Evolutionary conservation across 2,113 vertebrate genomes (phyloP).

Genomic region (Dipodomys ordii): DNA sequence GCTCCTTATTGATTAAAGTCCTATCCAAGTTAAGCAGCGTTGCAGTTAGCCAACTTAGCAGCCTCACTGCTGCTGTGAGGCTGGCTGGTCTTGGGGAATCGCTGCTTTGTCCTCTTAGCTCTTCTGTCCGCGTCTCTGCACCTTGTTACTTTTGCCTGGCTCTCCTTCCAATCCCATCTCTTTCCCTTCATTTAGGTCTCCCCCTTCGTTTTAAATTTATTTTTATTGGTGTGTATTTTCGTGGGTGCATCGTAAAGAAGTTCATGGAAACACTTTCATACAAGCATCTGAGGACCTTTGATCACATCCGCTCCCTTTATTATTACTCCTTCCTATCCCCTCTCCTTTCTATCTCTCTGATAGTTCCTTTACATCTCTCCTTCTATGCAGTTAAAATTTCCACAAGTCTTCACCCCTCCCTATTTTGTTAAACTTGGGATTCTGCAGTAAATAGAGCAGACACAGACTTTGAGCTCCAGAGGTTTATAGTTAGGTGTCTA

Average conservation of each 20-base stretch:
- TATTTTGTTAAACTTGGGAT: not conserved
- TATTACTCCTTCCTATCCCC: no score
- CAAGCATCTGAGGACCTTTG: no score
- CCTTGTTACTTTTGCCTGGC: not conserved
- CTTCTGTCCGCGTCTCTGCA: not conserved
- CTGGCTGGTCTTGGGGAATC: not conserved
- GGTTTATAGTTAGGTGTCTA: not conserved
- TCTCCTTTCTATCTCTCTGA: no score
- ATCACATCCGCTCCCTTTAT: no score
- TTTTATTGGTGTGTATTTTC: no score
- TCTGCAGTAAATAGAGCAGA: not conserved
- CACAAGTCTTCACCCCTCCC: not conserved
- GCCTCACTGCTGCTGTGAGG: not conserved
- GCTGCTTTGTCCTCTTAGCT: not conserved
- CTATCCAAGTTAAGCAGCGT: constrained; percentile 29
- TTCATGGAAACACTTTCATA: no score
- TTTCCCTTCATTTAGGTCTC: not conserved
- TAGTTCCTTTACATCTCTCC: no score
- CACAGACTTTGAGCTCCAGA: not conserved
- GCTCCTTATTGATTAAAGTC: constrained; percentile 5
- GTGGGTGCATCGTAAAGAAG: no score
- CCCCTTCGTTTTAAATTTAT: not conserved
- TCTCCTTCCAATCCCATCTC: not conserved
- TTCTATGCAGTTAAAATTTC: not conserved
- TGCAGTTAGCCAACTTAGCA: not conserved